Base-by-base conservation (phyloP, 1,140 invertebrate genomes). In the Drosophila seguyi region DNA sequence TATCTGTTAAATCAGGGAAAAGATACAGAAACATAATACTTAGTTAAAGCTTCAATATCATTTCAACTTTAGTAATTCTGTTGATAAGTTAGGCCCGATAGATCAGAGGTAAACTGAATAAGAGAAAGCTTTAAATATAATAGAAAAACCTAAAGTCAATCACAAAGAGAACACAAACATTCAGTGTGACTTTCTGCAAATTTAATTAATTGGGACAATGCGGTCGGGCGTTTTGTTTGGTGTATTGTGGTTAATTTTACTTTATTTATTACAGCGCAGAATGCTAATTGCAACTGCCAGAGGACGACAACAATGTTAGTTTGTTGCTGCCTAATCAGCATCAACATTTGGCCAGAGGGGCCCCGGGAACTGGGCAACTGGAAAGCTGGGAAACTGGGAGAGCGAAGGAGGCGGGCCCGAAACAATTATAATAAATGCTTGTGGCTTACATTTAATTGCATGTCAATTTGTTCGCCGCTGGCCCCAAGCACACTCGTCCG, bases 261-360 rank as follows among this genome's bases (percentile, higher is more conserved):
- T 87, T 84, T 84, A 87, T 88, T 87, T 87, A 87, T 87, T 78
- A 75, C 80, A 74, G 68, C 63, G 85, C 77, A 84, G 60, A 75
- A 88, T 78, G 77, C 85, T 87, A 87, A 87, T 87, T 87, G 76
- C 84, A 83, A 48, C 79, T 59, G 63, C 57, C 65, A 75, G 65
- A 61, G 47, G 27, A 58, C 39, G 60, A 36, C 79, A 41, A 44
- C 53, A 73, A 59, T 65, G 59, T 69, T 77, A 81, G 69, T 82
- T 84, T 48, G 56, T 56, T 45, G 73, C 73, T 69, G 78, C 71
- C 83, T 87, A 87, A 87, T 87, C 83, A 88, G 84, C 75, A 42
- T 81, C 63, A 66, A 42, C 48, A 57, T 83, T 82, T 83, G 56
- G 62, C 66, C 68, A 38, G 29, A 38, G 36, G 36, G 29, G 42